Evolutionary conservation across 2,797 vertebrate genomes (phyloP).

Genomic region (Otolemur crassicaudatus): DNA sequence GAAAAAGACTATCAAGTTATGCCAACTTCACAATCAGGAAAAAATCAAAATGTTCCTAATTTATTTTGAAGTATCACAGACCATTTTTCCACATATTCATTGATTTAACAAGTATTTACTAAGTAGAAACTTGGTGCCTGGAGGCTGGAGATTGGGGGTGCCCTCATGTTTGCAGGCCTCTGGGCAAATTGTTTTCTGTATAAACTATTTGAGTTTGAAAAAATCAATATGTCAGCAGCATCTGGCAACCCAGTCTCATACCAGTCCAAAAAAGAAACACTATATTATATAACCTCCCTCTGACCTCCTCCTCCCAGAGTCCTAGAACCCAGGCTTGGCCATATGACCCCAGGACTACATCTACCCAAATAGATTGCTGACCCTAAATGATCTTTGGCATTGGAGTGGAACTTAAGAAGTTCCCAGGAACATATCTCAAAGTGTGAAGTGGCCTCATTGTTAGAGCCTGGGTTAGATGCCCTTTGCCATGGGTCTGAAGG

Average conservation of each 20-base stretch:
- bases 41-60: not conserved
- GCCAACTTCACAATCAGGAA: not conserved
- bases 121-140: not conserved
- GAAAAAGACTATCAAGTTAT: conserved; percentile 9
- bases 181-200: not conserved
- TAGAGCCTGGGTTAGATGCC: rapidly evolving
- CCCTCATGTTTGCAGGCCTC: not conserved
- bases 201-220: not conserved
- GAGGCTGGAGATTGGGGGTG: not conserved
- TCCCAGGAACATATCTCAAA: not conserved
- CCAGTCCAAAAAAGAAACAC: not conserved
- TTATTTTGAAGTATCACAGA: not conserved
- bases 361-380: not conserved
- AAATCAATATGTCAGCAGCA: not conserved
- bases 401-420: not conserved
- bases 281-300: not conserved
- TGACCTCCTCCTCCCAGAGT: not conserved
- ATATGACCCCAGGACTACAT: not conserved
- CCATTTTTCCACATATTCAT: not conserved
- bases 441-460: not conserved
- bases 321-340: not conserved
- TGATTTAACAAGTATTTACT: conserved; percentile 4
- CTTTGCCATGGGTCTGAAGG: not conserved
- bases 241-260: not conserved
- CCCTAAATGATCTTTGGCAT: not conserved